A percentile compares a stretch with the other conserved stretches of the same genome.
These are phyloP conservation scores for Fistularia commersonii DNA, from an alignment of 2,797 vertebrate species.

Conservation along the genomic window DNA sequence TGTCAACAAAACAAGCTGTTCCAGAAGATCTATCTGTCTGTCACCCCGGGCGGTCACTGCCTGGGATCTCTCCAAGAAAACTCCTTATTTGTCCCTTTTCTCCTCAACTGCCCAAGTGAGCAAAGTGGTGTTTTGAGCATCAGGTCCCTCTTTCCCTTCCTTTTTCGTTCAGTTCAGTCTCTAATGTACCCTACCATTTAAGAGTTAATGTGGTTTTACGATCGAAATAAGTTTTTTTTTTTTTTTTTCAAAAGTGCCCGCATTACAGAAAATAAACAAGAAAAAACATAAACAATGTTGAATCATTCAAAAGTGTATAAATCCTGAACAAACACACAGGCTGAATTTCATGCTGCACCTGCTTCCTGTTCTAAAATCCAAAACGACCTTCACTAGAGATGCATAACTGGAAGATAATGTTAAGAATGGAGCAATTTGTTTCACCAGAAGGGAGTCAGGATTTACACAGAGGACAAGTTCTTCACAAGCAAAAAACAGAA, in stretches of 20 bases:
- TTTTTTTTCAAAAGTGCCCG: background rate
- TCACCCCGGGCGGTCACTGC: conserved; percentile 31
- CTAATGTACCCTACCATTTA: conserved; percentile 6
- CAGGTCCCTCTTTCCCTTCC: conserved; percentile 21
- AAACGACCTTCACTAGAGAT: conserved; percentile 37
- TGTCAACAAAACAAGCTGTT: conserved; percentile 47
- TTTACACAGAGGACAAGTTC: conserved; percentile 32
- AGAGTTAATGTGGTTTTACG: conserved; percentile 5
- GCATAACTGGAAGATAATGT: conserved; percentile 45
- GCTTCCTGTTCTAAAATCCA: conserved; percentile 18
- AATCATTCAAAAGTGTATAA: too few relatives aligned
- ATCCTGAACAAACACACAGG: conserved; percentile 7
- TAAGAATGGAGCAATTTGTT: conserved; percentile 54
- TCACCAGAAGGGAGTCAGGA: conserved; percentile 37
- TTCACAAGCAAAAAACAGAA: conserved; percentile 43
- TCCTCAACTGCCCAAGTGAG: conserved; percentile 11
- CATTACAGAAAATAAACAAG: background rate
- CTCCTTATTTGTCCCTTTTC: conserved; percentile 56
- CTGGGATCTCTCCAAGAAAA: conserved; percentile 34
- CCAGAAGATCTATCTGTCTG: conserved; percentile 28
- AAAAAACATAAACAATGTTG: background rate
- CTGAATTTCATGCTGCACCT: conserved; percentile 27
- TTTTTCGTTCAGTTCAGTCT: background rate
- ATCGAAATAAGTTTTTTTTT: background rate
- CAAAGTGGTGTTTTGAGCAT: conserved; percentile 3